Evolutionary conservation across 2,797 vertebrate genomes (phyloP).

Genomic region (Hipposideros larvatus): DNA sequence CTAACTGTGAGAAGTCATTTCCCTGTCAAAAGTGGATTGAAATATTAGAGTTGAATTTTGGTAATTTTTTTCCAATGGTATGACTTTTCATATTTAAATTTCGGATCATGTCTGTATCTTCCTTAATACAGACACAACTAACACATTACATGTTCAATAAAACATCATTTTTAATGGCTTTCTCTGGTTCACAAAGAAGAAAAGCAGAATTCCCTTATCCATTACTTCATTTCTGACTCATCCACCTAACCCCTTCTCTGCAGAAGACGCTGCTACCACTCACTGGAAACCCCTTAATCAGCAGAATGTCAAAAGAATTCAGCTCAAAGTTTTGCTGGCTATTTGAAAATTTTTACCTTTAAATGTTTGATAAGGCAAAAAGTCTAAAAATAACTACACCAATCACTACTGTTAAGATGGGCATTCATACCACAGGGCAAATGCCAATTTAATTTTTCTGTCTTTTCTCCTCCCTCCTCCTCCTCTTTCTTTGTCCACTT

Average conservation of each 20-base stretch:
- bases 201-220: not conserved
- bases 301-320: conserved; percentile 73
- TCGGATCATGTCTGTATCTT: not conserved
- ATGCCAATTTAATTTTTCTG: conserved; percentile 28
- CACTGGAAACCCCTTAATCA: conserved; percentile 70
- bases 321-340: conserved; percentile 70
- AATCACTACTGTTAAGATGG: conserved; percentile 40
- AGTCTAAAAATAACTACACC: conserved; percentile 76
- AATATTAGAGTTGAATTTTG: conserved; percentile 4
- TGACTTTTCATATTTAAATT: not conserved
- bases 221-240: conserved; percentile 28
- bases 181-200: not conserved
- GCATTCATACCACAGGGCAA: conserved; percentile 16
- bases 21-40: not conserved
- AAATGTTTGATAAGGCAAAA: conserved; percentile 80
- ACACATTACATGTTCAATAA: not conserved
- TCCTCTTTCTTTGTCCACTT: not conserved
- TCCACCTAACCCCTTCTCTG: not conserved
- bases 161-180: not conserved
- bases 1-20: conserved; percentile 20
- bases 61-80: not conserved
- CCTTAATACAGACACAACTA: not conserved
- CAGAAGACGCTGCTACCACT: conserved; percentile 10
- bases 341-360: conserved; percentile 72
- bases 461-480: not conserved